phyloP scores from a whole-genome alignment of 2,113 vertebrate species.

The Trogon surrucura region DNA sequence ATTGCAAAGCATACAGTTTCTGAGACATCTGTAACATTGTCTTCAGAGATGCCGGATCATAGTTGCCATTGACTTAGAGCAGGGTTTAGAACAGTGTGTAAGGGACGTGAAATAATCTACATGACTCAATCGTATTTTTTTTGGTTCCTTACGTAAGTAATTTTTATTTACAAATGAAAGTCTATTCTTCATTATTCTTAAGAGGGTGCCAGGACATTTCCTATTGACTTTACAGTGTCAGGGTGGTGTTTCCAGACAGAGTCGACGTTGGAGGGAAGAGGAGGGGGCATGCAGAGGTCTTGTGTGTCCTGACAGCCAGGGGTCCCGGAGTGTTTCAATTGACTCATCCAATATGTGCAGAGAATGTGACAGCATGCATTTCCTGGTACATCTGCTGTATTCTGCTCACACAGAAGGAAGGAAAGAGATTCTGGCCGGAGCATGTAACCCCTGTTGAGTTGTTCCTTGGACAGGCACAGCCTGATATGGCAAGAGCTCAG shows the following conservation, averaged over 20 bases:
- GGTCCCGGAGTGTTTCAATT: not conserved
- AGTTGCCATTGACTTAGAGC: not conserved
- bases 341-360: not conserved
- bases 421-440: conserved; percentile 17
- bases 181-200: not conserved
- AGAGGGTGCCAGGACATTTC: not conserved
- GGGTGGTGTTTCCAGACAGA: not conserved
- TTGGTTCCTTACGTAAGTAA: not conserved
- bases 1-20: not conserved
- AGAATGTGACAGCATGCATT: not conserved
- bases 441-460: conserved; percentile 13
- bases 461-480: not conserved
- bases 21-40: not conserved
- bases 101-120: not conserved
- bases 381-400: conserved; percentile 36
- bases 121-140: not conserved
- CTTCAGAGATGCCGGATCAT: not conserved
- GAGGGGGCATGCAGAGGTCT: not conserved
- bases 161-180: not conserved
- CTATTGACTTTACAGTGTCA: not conserved
- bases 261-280: not conserved
- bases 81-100: not conserved
- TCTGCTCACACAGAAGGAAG: not conserved
- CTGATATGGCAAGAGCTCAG: not conserved
- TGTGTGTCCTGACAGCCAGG: not conserved